Conservation (phyloP, 2,888 invertebrate species). For the Orthosia incerta region DNA sequence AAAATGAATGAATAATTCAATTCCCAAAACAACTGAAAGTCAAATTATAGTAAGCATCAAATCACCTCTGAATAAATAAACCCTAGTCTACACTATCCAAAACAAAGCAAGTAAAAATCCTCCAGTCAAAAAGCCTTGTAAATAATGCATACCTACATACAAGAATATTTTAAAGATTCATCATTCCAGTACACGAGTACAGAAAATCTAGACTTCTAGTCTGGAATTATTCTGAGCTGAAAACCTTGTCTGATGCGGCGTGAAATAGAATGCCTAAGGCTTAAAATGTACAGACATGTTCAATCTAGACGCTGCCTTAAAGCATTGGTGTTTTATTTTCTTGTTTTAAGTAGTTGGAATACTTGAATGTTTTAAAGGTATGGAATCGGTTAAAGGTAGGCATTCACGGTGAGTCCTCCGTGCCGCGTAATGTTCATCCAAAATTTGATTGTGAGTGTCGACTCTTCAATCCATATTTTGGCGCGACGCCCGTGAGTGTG, state of each 20-base stretch:
- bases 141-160: slow-evolving; percentile 41
- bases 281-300: slow-evolving; percentile 18
- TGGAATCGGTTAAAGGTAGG: no score
- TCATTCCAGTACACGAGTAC: slow-evolving; percentile 1
- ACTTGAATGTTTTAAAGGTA: not conserved
- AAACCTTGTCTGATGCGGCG: slow-evolving; percentile 63
- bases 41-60: slow-evolving; percentile 3
- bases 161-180: slow-evolving; percentile 55
- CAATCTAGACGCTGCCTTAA: slow-evolving; percentile 9
- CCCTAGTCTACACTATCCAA: slow-evolving; percentile 8
- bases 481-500: no score
- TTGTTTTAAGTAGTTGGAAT: not conserved
- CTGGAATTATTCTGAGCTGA: slow-evolving; percentile 50
- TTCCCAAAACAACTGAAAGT: not conserved
- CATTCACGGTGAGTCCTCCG: no score
- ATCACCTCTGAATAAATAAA: slow-evolving; percentile 32
- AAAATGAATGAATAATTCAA: not conserved
- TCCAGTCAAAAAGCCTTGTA: slow-evolving; percentile 32
- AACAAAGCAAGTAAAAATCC: slow-evolving; percentile 16
- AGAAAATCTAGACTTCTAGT: slow-evolving; percentile 29
- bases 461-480: no score
- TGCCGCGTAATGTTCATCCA: no score
- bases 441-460: no score
- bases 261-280: slow-evolving; percentile 73
- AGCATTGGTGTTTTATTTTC: not conserved